Evolutionary conservation across 92 coral and sea anemone genomes (phyloP).

Genomic region (Porites cylindrica): DNA sequence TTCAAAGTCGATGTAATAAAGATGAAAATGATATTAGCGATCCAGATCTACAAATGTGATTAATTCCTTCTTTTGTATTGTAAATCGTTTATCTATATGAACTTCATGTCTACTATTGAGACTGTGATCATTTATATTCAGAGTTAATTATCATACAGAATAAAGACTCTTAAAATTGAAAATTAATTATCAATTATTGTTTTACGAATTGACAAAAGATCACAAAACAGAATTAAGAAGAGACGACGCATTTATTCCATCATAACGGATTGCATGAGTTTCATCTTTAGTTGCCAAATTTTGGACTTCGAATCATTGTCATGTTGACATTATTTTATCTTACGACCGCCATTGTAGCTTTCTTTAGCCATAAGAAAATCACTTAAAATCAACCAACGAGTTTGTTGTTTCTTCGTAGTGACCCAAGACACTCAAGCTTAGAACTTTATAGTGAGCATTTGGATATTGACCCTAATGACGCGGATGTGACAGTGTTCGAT

Average conservation of each 20-base stretch:
- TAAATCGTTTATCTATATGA: too few species aligned
- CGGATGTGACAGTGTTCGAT: conserved; percentile 3
- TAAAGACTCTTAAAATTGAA: too few species aligned
- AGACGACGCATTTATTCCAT: background rate
- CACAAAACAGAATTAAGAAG: conserved; percentile 3
- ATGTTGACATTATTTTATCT: background rate
- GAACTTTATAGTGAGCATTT: conserved; percentile 24
- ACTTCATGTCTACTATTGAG: too few species aligned
- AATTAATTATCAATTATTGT: too few species aligned
- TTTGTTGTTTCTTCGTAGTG: conserved; percentile 16
- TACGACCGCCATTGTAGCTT: too few species aligned
- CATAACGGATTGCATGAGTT: conserved; percentile 13
- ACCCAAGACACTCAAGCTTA: conserved; percentile 24
- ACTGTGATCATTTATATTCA: too few species aligned
- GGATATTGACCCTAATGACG: conserved; percentile 11
- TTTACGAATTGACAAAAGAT: conserved; percentile 18
- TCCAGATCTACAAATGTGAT: conserved; percentile 55
- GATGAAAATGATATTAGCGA: conserved; percentile 42
- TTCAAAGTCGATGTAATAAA: too few species aligned
- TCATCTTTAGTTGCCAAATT: conserved; percentile 14
- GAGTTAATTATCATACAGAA: too few species aligned
- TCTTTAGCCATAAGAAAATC: background rate
- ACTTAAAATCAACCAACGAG: background rate
- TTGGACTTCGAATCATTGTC: conserved; percentile 13
- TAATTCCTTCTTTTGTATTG: too few species aligned